Base-by-base conservation (phyloP, 2,888 invertebrate species). In the Dolomedes plantarius region DNA sequence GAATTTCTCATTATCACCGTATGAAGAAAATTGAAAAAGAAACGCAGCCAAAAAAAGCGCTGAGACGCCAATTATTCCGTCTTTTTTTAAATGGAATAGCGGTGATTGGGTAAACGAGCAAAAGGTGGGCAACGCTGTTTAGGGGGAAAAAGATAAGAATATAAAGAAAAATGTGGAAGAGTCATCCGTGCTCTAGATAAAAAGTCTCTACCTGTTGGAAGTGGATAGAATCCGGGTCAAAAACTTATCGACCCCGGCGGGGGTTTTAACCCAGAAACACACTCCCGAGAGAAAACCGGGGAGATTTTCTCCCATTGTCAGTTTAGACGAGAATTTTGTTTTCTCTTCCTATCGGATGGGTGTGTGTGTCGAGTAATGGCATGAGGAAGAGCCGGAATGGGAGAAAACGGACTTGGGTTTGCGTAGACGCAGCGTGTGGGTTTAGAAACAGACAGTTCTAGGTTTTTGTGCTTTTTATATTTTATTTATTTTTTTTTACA, bases 201-300 rank as follows among this genome's bases (percentile, higher is more conserved):
- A 69, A 69, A 69, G 65, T 69, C 39, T 41, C 27, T 28, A 64
- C 56, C 46, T 23, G 56, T 23, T 56, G 69, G 68, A 77, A 56
- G 19, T 13, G 16, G 27, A 29, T 36, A 32, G 65, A 79, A 79
- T 79, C 79, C 79, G 79, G 79, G 79, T 79, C 79, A 79, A 79
- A 72, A n/a, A 67, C 73, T 67, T 62, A 23, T 32, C 65, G 80
- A 80, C 80, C 80, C 73, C 67, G 23, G 67, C 73, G 73, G 72
- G 67, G 80, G 69, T 50, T 69, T 72, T 64, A 71, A 79, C 80
- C 80, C 50, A 73, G 67, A 73, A 73, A 80, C 80, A 80, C 67
- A 80, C 80, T 80, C 73, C 27, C 28, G 11, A 27, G 73, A 29
- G 80, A 72, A 80, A 80, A 65, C 36, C n/a, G 77, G 46, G 50